A percentile compares a stretch with the other conserved stretches of the same genome.
phyloP scores from a whole-genome alignment of 2,888 invertebrate genomes.

The Erannis defoliaria region DNA sequence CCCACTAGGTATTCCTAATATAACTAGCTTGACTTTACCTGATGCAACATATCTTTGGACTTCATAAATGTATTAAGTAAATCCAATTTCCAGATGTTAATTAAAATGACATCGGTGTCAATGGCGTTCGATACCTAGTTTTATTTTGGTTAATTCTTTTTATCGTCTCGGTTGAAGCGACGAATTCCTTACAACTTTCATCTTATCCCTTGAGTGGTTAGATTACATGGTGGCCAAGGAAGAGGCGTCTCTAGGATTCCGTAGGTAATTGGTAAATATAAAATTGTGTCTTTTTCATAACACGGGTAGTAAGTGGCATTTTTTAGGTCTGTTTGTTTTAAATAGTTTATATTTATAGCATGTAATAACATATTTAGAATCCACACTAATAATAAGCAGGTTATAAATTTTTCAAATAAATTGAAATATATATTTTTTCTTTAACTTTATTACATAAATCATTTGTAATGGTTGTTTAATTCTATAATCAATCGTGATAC shows the following conservation, averaged over 20 bases:
- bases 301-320: too few species aligned
- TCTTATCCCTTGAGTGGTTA: constrained; percentile 49
- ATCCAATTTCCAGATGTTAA: constrained; percentile 60
- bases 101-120: constrained; percentile 80
- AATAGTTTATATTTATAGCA: too few species aligned
- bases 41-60: not conserved
- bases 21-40: not conserved
- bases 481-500: constrained; percentile 3
- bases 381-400: not conserved
- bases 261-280: too few species aligned
- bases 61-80: not conserved
- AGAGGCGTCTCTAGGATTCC: not conserved
- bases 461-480: not conserved
- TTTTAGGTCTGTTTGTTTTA: too few species aligned
- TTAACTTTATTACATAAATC: not conserved
- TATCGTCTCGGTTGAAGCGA: constrained; percentile 69
- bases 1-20: too few species aligned
- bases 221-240: constrained; percentile 24
- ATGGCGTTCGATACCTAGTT: constrained; percentile 62
- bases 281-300: too few species aligned
- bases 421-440: not conserved
- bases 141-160: constrained; percentile 74
- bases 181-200: constrained; percentile 78
- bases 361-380: not conserved
- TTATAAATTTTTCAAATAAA: not conserved